Base-by-base conservation (phyloP, 2,113 vertebrate species). In the Parus major region DNA sequence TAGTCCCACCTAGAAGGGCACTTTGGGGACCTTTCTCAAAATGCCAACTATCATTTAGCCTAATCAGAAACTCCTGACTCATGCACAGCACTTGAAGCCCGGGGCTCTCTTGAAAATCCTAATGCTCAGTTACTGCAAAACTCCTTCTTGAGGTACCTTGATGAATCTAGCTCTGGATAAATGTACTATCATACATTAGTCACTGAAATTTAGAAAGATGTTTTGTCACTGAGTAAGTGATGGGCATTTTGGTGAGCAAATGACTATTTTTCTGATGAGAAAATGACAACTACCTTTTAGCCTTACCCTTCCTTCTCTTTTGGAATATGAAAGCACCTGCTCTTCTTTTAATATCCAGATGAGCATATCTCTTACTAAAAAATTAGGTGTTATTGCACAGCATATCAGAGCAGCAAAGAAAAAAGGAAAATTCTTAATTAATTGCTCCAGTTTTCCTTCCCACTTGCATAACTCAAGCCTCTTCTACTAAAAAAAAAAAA, bases 401-500 rank as follows among this genome's bases (percentile, higher is more conserved):
- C 28, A 35, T 36, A 25, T 76, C 25, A 92, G 36, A 61, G 12
- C 10, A 89, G 21, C 21, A 87, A 84, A 75, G 10, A 36, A 42
- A 61, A 91, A 86, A 41, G 8, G 42, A 91, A 89, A 80, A 36
- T 72, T 63, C 44, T 50, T 42, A 65, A 70, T 36, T 84, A 87
- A 47, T 64, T 88, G 7, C 44, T 78, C 12, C 17, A 46, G 24
- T 39, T 78, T 93, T 93, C 41, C 31, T 92, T 90, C 24, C 27
- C 23, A 33, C 21, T 88, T 86, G 25, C 36, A 49, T 75, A 49
- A 71, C 25, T 72, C 2, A 0, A 86, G 16, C 4, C 19, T 69
- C n/a, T 88, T 76, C 75, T 90, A 57, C 36, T 16, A 86, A 93
- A 82, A 90, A 77, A 71, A 71, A 90, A 87, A 82, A 35, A 39